Base-by-base conservation (phyloP, 2,888 invertebrate genomes). In the Oscheius sp. region DNA sequence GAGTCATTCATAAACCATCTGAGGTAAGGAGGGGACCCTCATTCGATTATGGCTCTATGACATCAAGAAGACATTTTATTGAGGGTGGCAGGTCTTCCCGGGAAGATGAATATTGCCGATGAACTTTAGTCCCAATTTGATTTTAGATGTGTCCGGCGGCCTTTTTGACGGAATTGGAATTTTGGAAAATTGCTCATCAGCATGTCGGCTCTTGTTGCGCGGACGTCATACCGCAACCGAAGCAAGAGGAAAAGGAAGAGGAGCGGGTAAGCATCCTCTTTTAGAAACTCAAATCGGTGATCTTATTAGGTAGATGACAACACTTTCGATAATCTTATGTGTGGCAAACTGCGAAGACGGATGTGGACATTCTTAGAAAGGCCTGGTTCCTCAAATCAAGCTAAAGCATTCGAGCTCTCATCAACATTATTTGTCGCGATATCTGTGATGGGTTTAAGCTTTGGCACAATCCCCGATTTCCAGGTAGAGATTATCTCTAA, bases 361-460 rank as follows among this genome's bases (percentile, higher is more conserved):
- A 88, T 87, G 87, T 87, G 87, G 87, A 88, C 86, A 9, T 88
- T 87, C 74, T 74, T 87, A 35, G 87, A 88, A 72, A 55, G 82
- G 45, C 80, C 82, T 25, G 79, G 79, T 0, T 72, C 72, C 35
- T 81, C 82, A 52, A 79, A 84, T 75, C 84, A 85, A 69, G 86
- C 86, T 27, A 86, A 86, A 76, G 83, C 85, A 1, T 88, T 87
- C 74, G 87, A 87, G 64, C 74, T 87, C 9, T 85, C 85, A 3
- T 87, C 87, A 12, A 88, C 87, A 9, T 74, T 88, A 7, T 87
- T 88, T 74, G 88, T 88, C 5, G 80, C 85, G 2, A 85, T 88
- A 61, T 87, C 87, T 23, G 88, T 88, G 46, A 87, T 87, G 84
- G 87, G 86, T 29, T 76, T 88, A 12, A 81, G 81, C 18, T 86